Percentiles rank a stretch among this genome's conserved stretches.
phyloP scores from a whole-genome alignment of 2,797 vertebrate species.

The Xyrichtys novacula region DNA sequence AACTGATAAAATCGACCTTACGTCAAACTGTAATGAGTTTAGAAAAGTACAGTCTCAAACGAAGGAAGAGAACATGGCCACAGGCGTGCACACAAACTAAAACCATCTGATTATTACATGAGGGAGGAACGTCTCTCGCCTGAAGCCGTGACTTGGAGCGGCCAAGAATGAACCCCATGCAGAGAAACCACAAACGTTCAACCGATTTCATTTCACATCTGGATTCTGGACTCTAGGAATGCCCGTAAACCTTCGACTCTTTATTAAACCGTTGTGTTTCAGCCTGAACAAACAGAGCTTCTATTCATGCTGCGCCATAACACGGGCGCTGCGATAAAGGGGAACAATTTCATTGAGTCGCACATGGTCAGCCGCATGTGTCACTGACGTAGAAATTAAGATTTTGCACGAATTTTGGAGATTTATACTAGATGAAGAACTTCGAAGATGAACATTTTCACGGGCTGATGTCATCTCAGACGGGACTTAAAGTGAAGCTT shows the following conservation, averaged over 20 bases:
- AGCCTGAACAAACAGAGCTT: constrained; percentile 33
- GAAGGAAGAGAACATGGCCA: not conserved
- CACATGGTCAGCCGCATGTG: not conserved
- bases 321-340: constrained; percentile 25
- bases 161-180: constrained; percentile 2
- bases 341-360: constrained; percentile 24
- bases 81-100: constrained; percentile 23
- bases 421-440: not conserved
- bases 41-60: not conserved
- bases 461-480: not conserved
- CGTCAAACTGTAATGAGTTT: not conserved
- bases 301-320: constrained; percentile 59
- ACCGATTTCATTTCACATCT: constrained; percentile 29
- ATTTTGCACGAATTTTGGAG: not conserved
- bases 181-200: not conserved
- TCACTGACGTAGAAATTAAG: not conserved
- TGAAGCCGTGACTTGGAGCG: constrained; percentile 43
- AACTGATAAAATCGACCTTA: too few relatives aligned
- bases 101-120: constrained; percentile 37
- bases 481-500: not conserved
- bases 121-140: constrained; percentile 57
- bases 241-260: not conserved
- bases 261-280: constrained; percentile 53
- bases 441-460: not conserved
- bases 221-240: constrained; percentile 11